Evolutionary conservation across 2,797 vertebrate species (phyloP).

Genomic region (Microctenopoma steveboyesi): DNA sequence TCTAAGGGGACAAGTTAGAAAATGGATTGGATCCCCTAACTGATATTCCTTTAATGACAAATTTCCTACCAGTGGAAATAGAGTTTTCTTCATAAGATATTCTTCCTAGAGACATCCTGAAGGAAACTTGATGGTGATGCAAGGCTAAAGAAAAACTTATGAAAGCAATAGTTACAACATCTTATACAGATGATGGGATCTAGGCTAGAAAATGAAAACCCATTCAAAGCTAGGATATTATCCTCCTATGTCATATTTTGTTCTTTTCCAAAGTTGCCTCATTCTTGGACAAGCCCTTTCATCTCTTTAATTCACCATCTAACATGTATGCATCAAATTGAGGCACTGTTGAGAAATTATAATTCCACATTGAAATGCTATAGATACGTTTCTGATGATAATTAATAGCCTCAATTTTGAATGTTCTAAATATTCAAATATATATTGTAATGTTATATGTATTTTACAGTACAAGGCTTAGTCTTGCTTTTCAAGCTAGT

Average conservation of each 20-base stretch:
- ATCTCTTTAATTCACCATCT: conserved; percentile 1
- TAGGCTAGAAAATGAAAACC: neutral
- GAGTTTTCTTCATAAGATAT: neutral
- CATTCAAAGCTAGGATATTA: neutral
- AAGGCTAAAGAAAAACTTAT: neutral
- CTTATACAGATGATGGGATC: neutral
- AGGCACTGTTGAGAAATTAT: neutral
- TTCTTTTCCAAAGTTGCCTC: neutral
- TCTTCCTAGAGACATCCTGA: neutral
- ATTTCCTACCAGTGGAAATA: conserved; percentile 3
- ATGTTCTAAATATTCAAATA: neutral
- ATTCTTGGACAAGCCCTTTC: neutral
- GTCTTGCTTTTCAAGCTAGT: neutral
- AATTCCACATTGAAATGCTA: neutral
- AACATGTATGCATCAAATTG: neutral
- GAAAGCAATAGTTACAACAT: neutral
- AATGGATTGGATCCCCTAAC: too few species aligned
- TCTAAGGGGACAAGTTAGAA: too few species aligned
- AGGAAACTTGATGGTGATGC: neutral
- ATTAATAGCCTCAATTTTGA: neutral
- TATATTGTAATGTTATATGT: neutral
- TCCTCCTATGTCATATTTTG: neutral
- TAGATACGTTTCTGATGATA: neutral
- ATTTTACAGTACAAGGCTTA: neutral
- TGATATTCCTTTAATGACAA: too few species aligned